Conservation (phyloP, 53 echinoderm and acorn worm species). For the Pentamera pediparva region DNA sequence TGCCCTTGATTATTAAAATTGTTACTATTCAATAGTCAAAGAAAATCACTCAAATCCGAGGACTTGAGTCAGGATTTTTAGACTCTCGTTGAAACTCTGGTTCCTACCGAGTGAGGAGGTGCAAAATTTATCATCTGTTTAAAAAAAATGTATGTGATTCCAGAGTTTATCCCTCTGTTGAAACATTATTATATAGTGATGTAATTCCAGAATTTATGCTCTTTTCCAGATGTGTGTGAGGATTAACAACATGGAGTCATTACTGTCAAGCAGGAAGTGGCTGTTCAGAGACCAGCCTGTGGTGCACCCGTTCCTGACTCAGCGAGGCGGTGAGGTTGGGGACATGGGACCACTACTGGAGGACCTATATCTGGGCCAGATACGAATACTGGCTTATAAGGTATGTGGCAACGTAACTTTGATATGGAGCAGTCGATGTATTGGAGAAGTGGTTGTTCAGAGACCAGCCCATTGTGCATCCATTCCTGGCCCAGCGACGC, state of each 20-base stretch:
- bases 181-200: too few species aligned
- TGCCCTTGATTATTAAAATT: too few species aligned
- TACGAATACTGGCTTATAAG: constrained; percentile 74
- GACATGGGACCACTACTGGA: constrained; percentile 12
- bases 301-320: constrained; percentile 5
- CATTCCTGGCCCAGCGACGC: neutral
- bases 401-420: constrained; percentile 26
- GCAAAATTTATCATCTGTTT: too few species aligned
- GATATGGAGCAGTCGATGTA: too few species aligned
- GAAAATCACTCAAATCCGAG: too few species aligned
- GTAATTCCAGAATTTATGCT: too few species aligned
- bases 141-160: too few species aligned
- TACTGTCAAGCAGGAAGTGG: constrained; percentile 28
- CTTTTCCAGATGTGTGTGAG: constrained; percentile 75
- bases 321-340: neutral
- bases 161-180: too few species aligned
- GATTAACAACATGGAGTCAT: constrained; percentile 70
- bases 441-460: constrained; percentile 16
- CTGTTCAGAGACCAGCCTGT: constrained; percentile 10
- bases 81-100: too few species aligned
- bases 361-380: constrained; percentile 38
- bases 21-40: too few species aligned
- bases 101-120: too few species aligned
- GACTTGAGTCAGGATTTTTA: too few species aligned
- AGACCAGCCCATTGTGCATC: constrained; percentile 6